Base-by-base conservation (phyloP, 2,888 invertebrate genomes). In the Apamea monoglypha region DNA sequence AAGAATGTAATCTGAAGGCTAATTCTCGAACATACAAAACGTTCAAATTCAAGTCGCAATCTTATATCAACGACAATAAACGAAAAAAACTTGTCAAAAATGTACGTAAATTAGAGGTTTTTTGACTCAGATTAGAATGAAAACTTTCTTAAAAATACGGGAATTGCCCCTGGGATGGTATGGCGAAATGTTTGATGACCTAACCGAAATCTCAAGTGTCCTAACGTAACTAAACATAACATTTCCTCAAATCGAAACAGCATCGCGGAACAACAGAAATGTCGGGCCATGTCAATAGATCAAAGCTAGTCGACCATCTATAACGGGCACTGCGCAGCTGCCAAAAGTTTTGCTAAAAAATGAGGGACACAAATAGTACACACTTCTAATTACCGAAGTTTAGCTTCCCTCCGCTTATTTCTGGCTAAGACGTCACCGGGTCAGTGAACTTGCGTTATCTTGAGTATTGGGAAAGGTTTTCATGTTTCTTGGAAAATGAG, bases 331-430 rank as follows among this genome's bases (percentile, higher is more conserved):
- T 67, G 74, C 32, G 74, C 80, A 73, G 90, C 89, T 89, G 89
- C 90, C 89, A 89, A 89, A 89, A 85, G 74, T 79, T 80, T 88
- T 80, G 90, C 90, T 85, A 89, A 89, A 84, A 87, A 84, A 76
- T 87, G 76, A 81, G 76, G 74, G 80, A 88, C 87, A 76, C 77
- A 88, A 89, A 89, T 89, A 88, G 85, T 86, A 78, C 78, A 76
- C 76, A 85, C 89, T 80, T 83, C 83, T 83, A 83, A 89, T 89
- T 87, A 76, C 78, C 82, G 81, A 84, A 87, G 86, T 88, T 86
- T 84, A 80, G 88, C 74, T 82, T 79, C 80, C 80, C 80, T 83
- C 75, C 56, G 74, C 80, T 84, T 89, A 89, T 89, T 89, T 89
- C 82, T 82, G 82, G 82, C 75, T 63, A 80, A 67, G 32, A 88